Evolutionary conservation across 53 echinoderm and acorn worm species (phyloP).

Genomic region (Crossaster papposus): DNA sequence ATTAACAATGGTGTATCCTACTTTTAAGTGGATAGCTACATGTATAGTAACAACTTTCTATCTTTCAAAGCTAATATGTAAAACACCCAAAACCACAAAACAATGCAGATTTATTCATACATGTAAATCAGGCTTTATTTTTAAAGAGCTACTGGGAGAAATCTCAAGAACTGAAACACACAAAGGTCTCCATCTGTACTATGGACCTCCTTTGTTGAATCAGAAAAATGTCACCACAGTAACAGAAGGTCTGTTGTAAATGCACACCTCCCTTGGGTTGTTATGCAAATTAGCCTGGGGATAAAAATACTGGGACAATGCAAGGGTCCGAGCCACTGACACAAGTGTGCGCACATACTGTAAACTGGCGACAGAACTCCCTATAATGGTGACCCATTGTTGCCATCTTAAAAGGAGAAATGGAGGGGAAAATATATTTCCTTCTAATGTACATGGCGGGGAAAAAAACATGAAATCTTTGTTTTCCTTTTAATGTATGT

Average conservation of each 20-base stretch:
- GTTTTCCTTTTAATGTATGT: too few relatives aligned
- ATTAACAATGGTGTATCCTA: too few relatives aligned
- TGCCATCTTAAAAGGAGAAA: conserved; percentile 1
- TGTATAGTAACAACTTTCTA: too few relatives aligned
- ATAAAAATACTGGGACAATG: conserved; percentile 34
- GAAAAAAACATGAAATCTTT: not conserved
- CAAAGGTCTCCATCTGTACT: not conserved
- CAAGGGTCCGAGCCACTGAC: conserved; percentile 2
- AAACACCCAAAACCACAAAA: too few relatives aligned
- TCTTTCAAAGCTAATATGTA: too few relatives aligned
- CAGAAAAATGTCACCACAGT: conserved; percentile 37
- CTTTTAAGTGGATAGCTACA: too few relatives aligned
- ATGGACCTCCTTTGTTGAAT: not conserved
- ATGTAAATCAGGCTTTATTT: not conserved
- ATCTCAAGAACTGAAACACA: not conserved
- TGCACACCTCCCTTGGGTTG: conserved; percentile 42
- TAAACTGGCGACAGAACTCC: not conserved
- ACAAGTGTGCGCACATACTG: conserved; percentile 21
- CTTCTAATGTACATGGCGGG: not conserved
- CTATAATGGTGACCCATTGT: conserved; percentile 31
- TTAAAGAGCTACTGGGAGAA: not conserved
- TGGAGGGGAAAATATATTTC: too few relatives aligned
- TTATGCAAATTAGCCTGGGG: conserved; percentile 50
- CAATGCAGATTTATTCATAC: too few relatives aligned
- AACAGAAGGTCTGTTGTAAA: conserved; percentile 41